phyloP scores from a whole-genome alignment of 2,888 invertebrate species.

The Synanthedon andrenaeformis region DNA sequence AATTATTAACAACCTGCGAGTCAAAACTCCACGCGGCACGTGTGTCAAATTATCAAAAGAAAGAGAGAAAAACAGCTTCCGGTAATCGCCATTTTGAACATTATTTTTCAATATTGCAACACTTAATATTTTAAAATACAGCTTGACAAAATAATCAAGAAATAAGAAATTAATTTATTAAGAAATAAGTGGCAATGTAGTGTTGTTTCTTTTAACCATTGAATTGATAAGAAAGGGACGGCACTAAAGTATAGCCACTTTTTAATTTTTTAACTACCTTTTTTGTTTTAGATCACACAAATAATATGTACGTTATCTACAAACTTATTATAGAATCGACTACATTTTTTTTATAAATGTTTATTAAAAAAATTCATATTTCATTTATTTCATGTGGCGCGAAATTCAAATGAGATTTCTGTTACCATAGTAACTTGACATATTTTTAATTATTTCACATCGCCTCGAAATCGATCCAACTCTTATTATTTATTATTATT shows the following conservation, averaged over 20 bases:
- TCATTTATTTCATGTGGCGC: constrained; percentile 11
- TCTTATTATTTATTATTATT: background rate
- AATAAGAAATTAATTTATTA: no score
- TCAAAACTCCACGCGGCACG: constrained; percentile 70
- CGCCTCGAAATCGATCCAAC: background rate
- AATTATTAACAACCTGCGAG: constrained; percentile 59
- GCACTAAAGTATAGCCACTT: no score
- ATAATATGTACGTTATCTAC: no score
- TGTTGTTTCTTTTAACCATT: no score
- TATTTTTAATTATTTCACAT: background rate
- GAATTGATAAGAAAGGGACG: no score
- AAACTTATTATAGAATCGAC: no score
- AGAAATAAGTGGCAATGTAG: no score
- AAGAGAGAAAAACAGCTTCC: constrained; percentile 49
- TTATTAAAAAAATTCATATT: background rate
- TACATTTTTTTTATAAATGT: no score
- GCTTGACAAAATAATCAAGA: no score
- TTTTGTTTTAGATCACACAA: no score
- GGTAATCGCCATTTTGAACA: constrained; percentile 41
- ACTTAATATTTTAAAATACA: constrained; percentile 4
- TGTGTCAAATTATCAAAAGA: constrained; percentile 67
- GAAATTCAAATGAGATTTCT: constrained; percentile 10
- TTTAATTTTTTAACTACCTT: no score
- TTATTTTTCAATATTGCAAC: constrained; percentile 33
- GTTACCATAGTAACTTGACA: constrained; percentile 24